Evolutionary conservation across 2,797 vertebrate species (phyloP).

Genomic region (Sebastes hubbsi): DNA sequence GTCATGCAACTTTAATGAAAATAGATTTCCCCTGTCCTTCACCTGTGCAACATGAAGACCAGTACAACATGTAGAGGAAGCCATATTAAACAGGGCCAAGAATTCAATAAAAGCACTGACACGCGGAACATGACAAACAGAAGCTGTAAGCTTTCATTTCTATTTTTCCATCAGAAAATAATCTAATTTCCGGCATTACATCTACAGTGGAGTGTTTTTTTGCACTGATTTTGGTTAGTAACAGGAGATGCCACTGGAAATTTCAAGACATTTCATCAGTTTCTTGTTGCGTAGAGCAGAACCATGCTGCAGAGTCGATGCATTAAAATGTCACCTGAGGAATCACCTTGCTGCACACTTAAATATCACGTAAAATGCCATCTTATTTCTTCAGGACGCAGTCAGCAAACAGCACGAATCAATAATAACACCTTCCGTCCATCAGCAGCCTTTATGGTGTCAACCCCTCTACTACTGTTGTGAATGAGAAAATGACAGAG

Average conservation of each 20-base stretch:
- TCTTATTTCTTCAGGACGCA: slow-evolving; percentile 16
- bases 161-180: background rate
- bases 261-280: slow-evolving; percentile 44
- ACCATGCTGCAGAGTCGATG: background rate
- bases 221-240: background rate
- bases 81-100: slow-evolving; percentile 16
- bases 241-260: slow-evolving; percentile 6
- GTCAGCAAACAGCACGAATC: slow-evolving; percentile 33
- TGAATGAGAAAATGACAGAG: slow-evolving; percentile 50
- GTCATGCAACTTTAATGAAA: slow-evolving; percentile 76
- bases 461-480: background rate
- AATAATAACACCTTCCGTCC: slow-evolving; percentile 43
- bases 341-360: slow-evolving; percentile 5
- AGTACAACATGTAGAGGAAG: slow-evolving; percentile 7
- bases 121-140: background rate
- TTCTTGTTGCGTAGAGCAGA: slow-evolving; percentile 8
- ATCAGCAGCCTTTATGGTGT: slow-evolving; percentile 11
- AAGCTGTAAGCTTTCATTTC: slow-evolving; percentile 4
- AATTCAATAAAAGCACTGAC: slow-evolving; percentile 19
- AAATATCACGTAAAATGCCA: slow-evolving; percentile 28
- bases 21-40: slow-evolving; percentile 69
- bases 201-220: background rate
- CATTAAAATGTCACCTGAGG: slow-evolving; percentile 37
- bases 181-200: background rate
- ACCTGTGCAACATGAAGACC: slow-evolving; percentile 41